Base-by-base conservation (phyloP, 2,797 vertebrate genomes). In the Gymnothorax javanicus region DNA sequence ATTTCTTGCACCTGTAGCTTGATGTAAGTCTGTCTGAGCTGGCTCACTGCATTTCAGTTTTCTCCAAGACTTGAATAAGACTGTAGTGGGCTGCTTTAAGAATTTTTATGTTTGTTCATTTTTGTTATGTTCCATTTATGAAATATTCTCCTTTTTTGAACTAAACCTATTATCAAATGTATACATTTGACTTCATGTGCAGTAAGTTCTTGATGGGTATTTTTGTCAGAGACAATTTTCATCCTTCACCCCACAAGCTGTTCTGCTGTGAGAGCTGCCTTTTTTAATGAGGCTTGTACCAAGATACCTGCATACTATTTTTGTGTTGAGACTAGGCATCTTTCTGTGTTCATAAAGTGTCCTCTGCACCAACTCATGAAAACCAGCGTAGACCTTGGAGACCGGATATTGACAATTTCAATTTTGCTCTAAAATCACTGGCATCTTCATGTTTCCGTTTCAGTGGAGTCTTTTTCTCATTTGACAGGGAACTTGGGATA, bases 131-230 rank as follows among this genome's bases (percentile, higher is more conserved):
- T 43, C 33, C 33, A 43, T 43, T 43, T 43, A 43, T 43, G 33
- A 43, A 43, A 58, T 86, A 62, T 57, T 57, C 6, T 23, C 20
- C 43, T 91, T 87, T 87, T 89, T 86, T 87, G 86, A 82, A 69
- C 84, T 85, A 84, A 25, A 33, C 25, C 69, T 43, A 43, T 43
- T 43, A 1, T 1, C 33, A 43, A 43, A 43, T 43, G 33, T 43
- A 1, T 43, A 43, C 33, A 43, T 43, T 43, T 43, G 33, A 43
- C 33, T 43, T 43, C 33, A 43, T 43, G 33, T 43, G 33, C 33
- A 43, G 33, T 43, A 43, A 43, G 33, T 43, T 43, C 33, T 43
- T 43, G 33, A 43, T 43, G 33, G 2, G 33, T 43, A 2, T 43
- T 43, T 43, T 43, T 43, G 33, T 43, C 33, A 2, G 33, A 2